These are phyloP conservation scores for Cetoscarus ocellatus DNA, from an alignment of 2,797 vertebrate species.

Conservation along the genomic window DNA sequence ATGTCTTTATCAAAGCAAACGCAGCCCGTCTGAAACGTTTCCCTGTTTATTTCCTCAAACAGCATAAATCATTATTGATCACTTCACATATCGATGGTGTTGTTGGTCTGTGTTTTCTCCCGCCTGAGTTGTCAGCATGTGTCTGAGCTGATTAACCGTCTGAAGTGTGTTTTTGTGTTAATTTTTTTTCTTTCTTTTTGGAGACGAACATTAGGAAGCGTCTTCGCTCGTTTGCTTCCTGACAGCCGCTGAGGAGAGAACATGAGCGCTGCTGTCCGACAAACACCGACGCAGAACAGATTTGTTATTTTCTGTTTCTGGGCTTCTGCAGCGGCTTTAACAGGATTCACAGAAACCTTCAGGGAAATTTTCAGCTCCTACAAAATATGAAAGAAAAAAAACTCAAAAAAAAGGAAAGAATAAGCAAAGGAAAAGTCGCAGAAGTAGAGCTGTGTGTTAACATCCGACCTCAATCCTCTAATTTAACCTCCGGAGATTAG, in stretches of 20 bases:
- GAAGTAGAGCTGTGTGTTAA: conserved; percentile 63
- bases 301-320: conserved; percentile 55
- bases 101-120: conserved; percentile 21
- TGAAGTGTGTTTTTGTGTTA: background rate
- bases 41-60: conserved; percentile 8
- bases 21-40: conserved; percentile 7
- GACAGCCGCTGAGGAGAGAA: conserved; percentile 56
- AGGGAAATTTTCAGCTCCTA: conserved; percentile 49
- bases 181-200: conserved; percentile 1
- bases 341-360: conserved; percentile 59
- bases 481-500: conserved; percentile 72
- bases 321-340: conserved; percentile 54
- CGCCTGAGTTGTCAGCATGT: conserved; percentile 5
- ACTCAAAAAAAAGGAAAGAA: conserved; percentile 14
- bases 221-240: conserved; percentile 34
- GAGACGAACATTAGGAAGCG: conserved; percentile 18
- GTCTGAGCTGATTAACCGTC: conserved; percentile 34
- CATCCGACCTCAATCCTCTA: conserved; percentile 73
- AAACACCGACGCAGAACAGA: conserved; percentile 35
- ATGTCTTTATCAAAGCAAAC: background rate
- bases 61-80: conserved; percentile 45
- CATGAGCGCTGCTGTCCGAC: conserved; percentile 45
- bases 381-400: background rate
- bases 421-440: conserved; percentile 46
- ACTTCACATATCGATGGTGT: conserved; percentile 36